Conservation (phyloP, 1,140 invertebrate genomes). For the Spodoptera litura region DNA sequence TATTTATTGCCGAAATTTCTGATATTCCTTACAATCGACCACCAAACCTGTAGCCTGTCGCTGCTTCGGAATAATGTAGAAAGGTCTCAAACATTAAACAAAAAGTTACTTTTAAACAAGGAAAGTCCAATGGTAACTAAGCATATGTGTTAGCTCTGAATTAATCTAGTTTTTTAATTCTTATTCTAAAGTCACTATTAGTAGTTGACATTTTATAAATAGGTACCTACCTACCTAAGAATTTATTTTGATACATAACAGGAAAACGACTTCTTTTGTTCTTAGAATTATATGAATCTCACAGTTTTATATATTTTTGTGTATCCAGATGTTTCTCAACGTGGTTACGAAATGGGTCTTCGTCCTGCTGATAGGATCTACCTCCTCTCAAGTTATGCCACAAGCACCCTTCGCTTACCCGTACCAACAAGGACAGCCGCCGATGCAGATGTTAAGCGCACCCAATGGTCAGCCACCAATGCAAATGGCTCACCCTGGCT, state of each 20-base stretch:
- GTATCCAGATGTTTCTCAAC: conserved; percentile 43
- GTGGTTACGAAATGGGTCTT: background rate
- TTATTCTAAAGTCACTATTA: background rate
- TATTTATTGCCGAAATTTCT: conserved; percentile 22
- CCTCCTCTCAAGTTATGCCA: conserved; percentile 39
- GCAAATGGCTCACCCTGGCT: background rate
- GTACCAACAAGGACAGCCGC: conserved; percentile 20
- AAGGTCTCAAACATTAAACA: background rate
- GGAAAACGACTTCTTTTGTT: too few relatives aligned
- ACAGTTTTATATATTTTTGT: background rate
- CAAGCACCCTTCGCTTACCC: conserved; percentile 17
- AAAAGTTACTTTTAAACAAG: background rate
- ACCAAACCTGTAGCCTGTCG: background rate
- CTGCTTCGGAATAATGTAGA: conserved; percentile 12
- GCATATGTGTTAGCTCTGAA: too few relatives aligned
- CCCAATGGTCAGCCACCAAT: conserved; percentile 11
- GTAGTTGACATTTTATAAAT: background rate
- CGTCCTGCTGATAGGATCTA: background rate
- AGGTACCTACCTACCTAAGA: too few relatives aligned
- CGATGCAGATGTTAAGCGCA: conserved; percentile 1
- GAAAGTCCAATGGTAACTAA: too few relatives aligned
- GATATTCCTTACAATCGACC: conserved; percentile 17
- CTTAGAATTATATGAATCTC: too few relatives aligned
- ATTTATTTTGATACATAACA: too few relatives aligned
- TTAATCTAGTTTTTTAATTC: background rate